A percentile compares a stretch with the other conserved stretches of the same genome.
phyloP scores from a whole-genome alignment of 2,113 vertebrate genomes.

The Bucco capensis region DNA sequence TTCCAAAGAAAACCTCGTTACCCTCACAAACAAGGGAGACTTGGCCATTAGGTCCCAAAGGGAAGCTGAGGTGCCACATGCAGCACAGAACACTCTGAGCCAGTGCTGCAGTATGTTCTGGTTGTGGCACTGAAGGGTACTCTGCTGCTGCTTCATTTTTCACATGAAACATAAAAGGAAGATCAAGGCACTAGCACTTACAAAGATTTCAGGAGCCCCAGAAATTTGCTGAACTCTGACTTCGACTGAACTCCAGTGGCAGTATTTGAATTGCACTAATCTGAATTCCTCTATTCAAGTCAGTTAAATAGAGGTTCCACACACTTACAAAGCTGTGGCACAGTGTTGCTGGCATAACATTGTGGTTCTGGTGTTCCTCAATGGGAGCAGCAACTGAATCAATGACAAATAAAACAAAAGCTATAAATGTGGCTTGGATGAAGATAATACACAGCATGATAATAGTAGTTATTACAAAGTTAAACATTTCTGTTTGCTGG shows the following conservation, averaged over 20 bases:
- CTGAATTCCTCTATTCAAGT: neutral
- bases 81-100: neutral
- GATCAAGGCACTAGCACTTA: neutral
- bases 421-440: neutral
- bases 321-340: neutral
- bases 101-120: neutral
- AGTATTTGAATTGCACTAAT: neutral
- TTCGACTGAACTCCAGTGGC: neutral
- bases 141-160: neutral
- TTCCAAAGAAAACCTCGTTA: neutral
- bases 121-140: neutral
- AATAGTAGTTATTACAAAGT: neutral
- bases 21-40: neutral
- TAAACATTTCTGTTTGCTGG: neutral
- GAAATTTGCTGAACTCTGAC: neutral
- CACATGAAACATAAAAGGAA: neutral
- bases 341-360: neutral
- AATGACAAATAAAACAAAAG: neutral
- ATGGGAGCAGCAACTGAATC: neutral
- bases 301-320: neutral
- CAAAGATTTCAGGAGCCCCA: neutral
- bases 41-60: neutral
- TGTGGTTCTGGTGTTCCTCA: neutral
- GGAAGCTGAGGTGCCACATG: fast-evolving
- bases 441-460: neutral